Percentiles rank a stretch among this genome's conserved stretches.
phyloP scores from a whole-genome alignment of 2,888 invertebrate species.

The Apodemia zela region DNA sequence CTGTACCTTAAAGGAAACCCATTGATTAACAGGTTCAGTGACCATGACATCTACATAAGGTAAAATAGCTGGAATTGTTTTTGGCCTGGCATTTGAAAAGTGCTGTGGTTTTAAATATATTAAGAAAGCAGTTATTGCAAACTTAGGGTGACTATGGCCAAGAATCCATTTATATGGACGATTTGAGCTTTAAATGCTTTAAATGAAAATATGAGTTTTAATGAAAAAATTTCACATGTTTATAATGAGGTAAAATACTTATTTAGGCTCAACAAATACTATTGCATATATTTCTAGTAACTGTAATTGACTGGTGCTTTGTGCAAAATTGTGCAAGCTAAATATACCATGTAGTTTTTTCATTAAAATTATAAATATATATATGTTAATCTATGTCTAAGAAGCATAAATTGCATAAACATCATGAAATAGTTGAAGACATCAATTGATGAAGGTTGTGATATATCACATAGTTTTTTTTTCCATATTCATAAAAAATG shows the following conservation, averaged over 20 bases:
- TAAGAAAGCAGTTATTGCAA: neutral
- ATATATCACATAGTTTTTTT: too few relatives aligned
- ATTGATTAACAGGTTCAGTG: slow-evolving; percentile 87
- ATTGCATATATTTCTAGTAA: neutral
- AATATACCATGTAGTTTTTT: too few relatives aligned
- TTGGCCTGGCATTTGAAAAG: neutral
- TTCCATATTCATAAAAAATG: too few relatives aligned
- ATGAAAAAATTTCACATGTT: neutral
- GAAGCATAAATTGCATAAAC: too few relatives aligned
- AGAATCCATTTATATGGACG: neutral
- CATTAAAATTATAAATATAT: too few relatives aligned
- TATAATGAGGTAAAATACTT: neutral
- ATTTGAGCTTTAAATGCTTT: neutral
- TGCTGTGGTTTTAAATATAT: slow-evolving; percentile 15
- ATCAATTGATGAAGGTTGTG: too few relatives aligned
- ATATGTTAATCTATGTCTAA: too few relatives aligned
- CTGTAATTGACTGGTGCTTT: neutral
- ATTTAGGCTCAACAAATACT: neutral
- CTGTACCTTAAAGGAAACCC: slow-evolving; percentile 90
- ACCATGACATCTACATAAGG: slow-evolving; percentile 90
- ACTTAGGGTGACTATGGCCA: neutral
- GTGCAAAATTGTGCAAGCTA: neutral
- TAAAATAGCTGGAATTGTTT: slow-evolving; percentile 68
- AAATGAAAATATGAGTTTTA: neutral
- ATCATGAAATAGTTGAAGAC: too few relatives aligned